Evolutionary conservation across 2,113 vertebrate genomes (phyloP), one percentile per base, ranked within the genome.

Genomic region (Chlorodrepanis virens): DNA sequence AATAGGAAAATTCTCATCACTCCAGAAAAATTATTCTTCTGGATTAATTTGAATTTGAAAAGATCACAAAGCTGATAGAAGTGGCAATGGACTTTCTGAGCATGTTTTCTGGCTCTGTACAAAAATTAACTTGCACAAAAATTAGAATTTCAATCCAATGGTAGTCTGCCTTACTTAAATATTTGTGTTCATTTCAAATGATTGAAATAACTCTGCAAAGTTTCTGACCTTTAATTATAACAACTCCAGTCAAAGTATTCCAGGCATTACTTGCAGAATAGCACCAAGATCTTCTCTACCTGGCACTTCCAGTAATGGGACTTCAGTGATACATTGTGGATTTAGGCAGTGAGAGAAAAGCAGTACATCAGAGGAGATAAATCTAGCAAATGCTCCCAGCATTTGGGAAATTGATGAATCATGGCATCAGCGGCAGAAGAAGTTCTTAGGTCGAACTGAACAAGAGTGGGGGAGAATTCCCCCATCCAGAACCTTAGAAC

Each of bases 31-130:
- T 61, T 59, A 27, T 81, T 91, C 44, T 71, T 92, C 24, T 70
- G 74, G n/a, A 84, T 89, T 89, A 47, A 90, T 80, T 80, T 90
- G 71, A 80, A 80, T 88, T 90, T 92, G 50, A 70, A 77, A 94
- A 96, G 72, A 81, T 35, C 16, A 40, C 54, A 70, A 54, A 78
- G n/a, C n/a, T 74, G 64, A 67, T n/a, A 54, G 39, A 81, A 81
- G 27, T n/a, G 19, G 18, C 54, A 90, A 0, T 64, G n/a, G 50
- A 82, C 15, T 37, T 92, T 64, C 82, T 76, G 49, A 85, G 25
- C 53, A 29, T 33, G 7, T 65, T 39, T 89, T 95, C 44, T 75
- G 50, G 11, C 31, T 91, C 44, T 33, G 33, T 88, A 5, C 17
- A 88, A 44, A 65, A 89, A 87, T 74, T 70, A 90, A 60, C 35